Conservation (phyloP, 1,140 invertebrate genomes). For the Frieseomelitta varia region DNA sequence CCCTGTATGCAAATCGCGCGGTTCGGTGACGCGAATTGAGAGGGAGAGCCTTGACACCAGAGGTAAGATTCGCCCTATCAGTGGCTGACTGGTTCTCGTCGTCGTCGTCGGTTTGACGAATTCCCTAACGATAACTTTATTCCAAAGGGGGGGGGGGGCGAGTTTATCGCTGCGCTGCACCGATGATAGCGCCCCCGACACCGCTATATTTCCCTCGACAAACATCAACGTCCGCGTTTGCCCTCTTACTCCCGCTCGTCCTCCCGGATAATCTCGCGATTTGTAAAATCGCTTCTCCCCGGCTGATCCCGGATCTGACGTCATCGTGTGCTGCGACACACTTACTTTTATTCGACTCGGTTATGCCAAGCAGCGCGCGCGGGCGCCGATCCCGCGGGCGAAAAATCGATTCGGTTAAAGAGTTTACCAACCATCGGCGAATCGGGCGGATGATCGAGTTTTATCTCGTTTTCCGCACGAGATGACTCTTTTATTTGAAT, state of each 20-base stretch:
- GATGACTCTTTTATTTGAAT: not conserved
- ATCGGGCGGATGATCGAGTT: not conserved
- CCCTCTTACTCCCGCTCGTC: not conserved
- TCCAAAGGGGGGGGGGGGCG: constrained; percentile 20
- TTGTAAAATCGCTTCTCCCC: constrained; percentile 43
- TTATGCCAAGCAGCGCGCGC: constrained; percentile 14
- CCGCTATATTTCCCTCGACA: constrained; percentile 34
- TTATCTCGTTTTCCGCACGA: not conserved
- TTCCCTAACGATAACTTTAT: constrained; percentile 73
- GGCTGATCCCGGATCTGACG: constrained; percentile 44
- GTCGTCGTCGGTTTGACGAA: constrained; percentile 66
- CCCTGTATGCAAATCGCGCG: constrained; percentile 68
- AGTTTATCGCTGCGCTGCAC: constrained; percentile 49
- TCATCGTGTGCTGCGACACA: constrained; percentile 4
- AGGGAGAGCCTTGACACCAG: constrained; percentile 45
- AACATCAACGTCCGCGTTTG: constrained; percentile 6
- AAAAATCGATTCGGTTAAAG: not conserved
- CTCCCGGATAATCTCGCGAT: constrained; percentile 41
- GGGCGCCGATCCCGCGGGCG: not conserved
- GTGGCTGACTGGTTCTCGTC: constrained; percentile 29
- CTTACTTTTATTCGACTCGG: constrained; percentile 12
- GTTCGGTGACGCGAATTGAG: constrained; percentile 48
- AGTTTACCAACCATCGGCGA: not conserved
- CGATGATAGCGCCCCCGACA: not conserved
- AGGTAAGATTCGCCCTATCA: constrained; percentile 37